Evolutionary conservation across 2,888 invertebrate species (phyloP), one percentile per base, ranked within the genome.

Genomic region (Xylophagus ater): DNA sequence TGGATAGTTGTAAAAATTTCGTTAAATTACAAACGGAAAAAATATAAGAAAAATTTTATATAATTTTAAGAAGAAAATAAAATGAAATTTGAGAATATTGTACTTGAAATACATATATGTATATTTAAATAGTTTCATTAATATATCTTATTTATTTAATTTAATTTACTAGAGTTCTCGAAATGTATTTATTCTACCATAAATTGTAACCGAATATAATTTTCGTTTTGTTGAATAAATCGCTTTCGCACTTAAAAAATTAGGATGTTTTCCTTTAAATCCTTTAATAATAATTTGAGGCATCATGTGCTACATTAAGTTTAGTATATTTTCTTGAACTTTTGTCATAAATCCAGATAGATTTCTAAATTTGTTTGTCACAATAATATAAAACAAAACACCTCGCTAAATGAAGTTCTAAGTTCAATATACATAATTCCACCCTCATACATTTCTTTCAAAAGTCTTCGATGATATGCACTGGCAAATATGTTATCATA

Each of bases 381-480:
- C 6, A 31, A 25, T 7, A 24, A 29, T 15, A 25, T 21, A 31
- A 17, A 32, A 4, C 18, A 12, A 8, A 18, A 13, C 17, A 44
- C 35, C 25, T 24, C 7, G 8, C 24, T 17, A 14, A 38, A 41
- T 18, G 38, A 42, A 19, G 69, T 61, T 30, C 79, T 64, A 5
- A 78, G 46, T 54, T 80, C 79, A 0, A 73, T 55, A 46, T 78
- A 78, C 56, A 73, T 65, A 1, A 79, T 63, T 46, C 77, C 76
- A 50, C 79, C 79, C 1, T 69, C 62, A 45, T 70, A 67, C 23
- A 75, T 54, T 51, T 78, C 74, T 34, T 68, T 54, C 4, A 79
- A 59, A 25, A 70, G 58, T 44, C 68, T 67, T 50, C 70, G 68
- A 43, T 72, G 68, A 49, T 72, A 72, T 10, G 69, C 67, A 38